Base-by-base conservation (phyloP, 2,888 invertebrate species). In the Diaprepes abbreviatus region DNA sequence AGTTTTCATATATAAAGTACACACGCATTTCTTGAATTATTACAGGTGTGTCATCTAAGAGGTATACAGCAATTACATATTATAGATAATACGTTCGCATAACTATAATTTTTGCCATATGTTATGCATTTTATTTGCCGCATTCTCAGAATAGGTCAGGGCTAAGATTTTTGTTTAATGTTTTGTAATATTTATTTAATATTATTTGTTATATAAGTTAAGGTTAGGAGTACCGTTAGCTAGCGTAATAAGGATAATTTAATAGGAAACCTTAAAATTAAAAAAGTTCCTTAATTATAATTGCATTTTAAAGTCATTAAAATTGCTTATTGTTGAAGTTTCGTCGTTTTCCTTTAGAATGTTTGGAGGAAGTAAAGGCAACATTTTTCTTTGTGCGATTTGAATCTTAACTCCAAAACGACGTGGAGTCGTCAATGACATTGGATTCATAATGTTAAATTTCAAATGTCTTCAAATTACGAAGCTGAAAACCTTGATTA, bases 111-210 rank as follows among this genome's bases (percentile, higher is more conserved):
- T 60, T 60, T 60, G 48, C 59, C 33, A 48, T 60, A 48, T 21
- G 43, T 60, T 60, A 60, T 60, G 33, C 12, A 60, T 19, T 48
- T 60, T 60, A 60, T 60, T 45, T 48, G 33, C 59, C 59, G 59
- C 45, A 60, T 45, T 60, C 59, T 21, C 33, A 19, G n/a, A 48
- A 60, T 60, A 60, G 59, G 59, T 60, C 59, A 60, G 45, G 59
- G 59, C 10, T 48, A 35, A 35, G 31, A 60, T 60, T 60, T 59
- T 60, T 43, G 58, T 58, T 58, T 58, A 58, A 58, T 28, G 40
- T 60, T 60, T 60, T 48, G 43, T 48, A 33, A 48, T 33, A 60
- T 60, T 60, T 60, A 45, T 48, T 60, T 60, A 60, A 19, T 57
- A 57, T 21, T 45, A 45, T 21, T 60, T 19, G 43, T 60, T 60